Conservation (phyloP, 1,140 invertebrate species). For the Coptotermes formosanus region DNA sequence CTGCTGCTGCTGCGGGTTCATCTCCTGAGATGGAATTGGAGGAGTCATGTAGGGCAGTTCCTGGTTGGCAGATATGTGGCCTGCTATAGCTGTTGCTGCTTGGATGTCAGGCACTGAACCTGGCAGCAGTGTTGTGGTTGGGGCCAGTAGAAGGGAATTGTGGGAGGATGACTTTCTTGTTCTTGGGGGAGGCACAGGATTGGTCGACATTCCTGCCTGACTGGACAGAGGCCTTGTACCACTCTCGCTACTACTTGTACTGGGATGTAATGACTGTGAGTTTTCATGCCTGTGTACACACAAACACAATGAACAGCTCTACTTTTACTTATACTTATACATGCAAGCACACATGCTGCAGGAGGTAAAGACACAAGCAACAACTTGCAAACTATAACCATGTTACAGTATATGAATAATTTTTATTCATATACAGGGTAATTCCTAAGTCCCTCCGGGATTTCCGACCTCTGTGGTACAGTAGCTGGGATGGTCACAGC, state of each 20-base stretch:
- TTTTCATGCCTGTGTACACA: no score
- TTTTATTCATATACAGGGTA: no score
- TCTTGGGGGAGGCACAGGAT: slow-evolving; percentile 50
- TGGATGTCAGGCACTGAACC: slow-evolving; percentile 54
- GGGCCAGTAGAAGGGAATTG: background rate
- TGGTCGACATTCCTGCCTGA: slow-evolving; percentile 33
- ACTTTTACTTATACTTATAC: background rate
- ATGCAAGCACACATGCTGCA: background rate
- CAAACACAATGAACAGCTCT: background rate
- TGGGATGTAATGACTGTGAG: background rate
- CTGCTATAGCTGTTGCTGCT: slow-evolving; percentile 78
- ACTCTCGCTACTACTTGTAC: background rate
- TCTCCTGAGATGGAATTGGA: slow-evolving; percentile 56
- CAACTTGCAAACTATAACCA: no score
- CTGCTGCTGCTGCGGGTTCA: background rate
- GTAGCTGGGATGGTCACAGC: no score
- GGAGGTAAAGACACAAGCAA: background rate
- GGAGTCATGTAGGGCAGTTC: slow-evolving; percentile 88
- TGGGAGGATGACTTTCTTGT: slow-evolving; percentile 52
- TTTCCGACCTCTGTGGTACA: no score
- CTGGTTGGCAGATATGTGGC: slow-evolving; percentile 78
- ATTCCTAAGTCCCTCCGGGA: no score
- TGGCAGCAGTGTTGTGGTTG: background rate
- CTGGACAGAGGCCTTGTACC: background rate
- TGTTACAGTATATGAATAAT: no score